Conservation (phyloP, 2,113 vertebrate species). For the Eptesicus fuscus region DNA sequence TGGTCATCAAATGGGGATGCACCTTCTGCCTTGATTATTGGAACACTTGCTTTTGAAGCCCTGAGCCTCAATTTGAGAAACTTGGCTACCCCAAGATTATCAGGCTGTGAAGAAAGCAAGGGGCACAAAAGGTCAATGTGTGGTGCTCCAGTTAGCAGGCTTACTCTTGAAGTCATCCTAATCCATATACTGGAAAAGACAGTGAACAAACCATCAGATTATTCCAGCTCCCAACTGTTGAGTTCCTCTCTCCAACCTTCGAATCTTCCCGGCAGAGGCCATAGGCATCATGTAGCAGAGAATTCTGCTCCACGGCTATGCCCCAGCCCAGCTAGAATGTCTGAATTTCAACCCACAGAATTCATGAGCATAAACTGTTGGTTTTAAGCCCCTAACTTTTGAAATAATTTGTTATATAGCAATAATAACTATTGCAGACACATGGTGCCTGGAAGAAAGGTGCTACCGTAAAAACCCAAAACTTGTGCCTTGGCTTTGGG, state of each 20-base stretch:
- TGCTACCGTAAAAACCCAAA: not conserved
- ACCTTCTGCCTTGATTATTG: not conserved
- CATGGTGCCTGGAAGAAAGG: not conserved
- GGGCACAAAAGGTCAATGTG: not conserved
- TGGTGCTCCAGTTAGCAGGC: not conserved
- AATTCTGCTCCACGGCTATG: not conserved
- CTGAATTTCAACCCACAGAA: not conserved
- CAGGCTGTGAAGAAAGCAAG: not conserved
- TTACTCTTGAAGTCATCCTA: not conserved
- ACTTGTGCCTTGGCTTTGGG: not conserved
- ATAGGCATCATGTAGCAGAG: accelerated
- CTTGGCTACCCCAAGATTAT: too few species aligned
- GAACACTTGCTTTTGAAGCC: not conserved
- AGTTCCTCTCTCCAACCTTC: not conserved
- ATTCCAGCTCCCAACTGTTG: not conserved
- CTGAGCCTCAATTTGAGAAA: not conserved
- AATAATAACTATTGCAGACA: not conserved
- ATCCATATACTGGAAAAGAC: not conserved
- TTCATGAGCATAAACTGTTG: not conserved
- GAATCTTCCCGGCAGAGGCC: not conserved
- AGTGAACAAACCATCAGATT: not conserved
- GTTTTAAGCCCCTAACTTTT: not conserved
- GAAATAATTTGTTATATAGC: not conserved
- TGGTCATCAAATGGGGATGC: not conserved
- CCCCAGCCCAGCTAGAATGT: not conserved